Percentiles rank a stretch among this genome's conserved stretches.
Evolutionary conservation across 92 coral and sea anemone species (phyloP).

Genomic region (Pocillopora meandrina): DNA sequence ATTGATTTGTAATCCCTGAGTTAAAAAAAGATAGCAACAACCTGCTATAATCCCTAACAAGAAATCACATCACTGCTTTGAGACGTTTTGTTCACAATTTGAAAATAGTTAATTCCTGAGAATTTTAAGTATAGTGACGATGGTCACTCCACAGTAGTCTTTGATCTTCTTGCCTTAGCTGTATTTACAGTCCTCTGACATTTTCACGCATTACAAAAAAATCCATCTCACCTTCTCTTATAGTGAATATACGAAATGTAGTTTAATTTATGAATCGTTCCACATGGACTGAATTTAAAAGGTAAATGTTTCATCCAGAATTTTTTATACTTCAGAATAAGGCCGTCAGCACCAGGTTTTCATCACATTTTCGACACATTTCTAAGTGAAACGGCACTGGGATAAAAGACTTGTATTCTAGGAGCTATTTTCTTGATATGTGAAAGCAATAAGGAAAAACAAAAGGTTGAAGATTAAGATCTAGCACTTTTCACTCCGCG

Average conservation of each 20-base stretch:
- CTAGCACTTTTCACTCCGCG: too few relatives aligned
- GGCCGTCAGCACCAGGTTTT: background rate
- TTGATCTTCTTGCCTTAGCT: background rate
- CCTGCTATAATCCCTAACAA: slow-evolving; percentile 8
- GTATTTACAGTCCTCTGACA: background rate
- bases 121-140: background rate
- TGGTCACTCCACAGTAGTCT: background rate
- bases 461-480: background rate
- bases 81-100: background rate
- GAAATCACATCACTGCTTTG: slow-evolving; percentile 2
- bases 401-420: background rate
- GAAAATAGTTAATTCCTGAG: background rate
- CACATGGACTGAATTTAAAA: too few relatives aligned
- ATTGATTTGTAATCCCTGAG: too few relatives aligned
- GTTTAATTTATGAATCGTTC: too few relatives aligned
- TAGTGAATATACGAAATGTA: too few relatives aligned
- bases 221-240: too few relatives aligned
- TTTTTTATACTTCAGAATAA: too few relatives aligned
- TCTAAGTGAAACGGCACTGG: background rate
- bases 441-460: background rate
- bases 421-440: background rate
- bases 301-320: too few relatives aligned
- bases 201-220: too few relatives aligned
- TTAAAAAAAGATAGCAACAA: background rate
- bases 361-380: background rate